Evolutionary conservation across 2,888 invertebrate species (phyloP), one percentile per base, ranked within the genome.

Genomic region (Drosophila pseudotalamancana): DNA sequence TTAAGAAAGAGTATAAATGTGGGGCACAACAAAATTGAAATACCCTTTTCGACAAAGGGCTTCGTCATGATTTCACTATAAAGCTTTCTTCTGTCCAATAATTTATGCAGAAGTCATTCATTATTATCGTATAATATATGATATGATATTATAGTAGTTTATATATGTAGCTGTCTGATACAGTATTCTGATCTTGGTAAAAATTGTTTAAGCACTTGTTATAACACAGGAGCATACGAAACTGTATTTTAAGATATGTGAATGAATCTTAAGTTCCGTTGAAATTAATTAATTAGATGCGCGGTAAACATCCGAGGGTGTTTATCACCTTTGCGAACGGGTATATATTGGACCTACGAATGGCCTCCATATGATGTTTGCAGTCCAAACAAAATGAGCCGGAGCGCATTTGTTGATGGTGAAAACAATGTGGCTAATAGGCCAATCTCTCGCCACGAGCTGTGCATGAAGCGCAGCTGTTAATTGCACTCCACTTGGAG

Each of bases 301-400:
- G 42, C 61, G 59, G 59, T 82, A 76, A 79, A 79, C 82, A 82
- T 82, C 73, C 63, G 67, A 64, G 35, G 39, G 12, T 60, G 49
- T 50, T 76, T 70, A 79, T 62, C 64, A 50, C 45, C 29, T 18
- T 37, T 42, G 25, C 55, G 50, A 51, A 35, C 16, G 23, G 46
- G 11, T 43, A 43, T n/a, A 29, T 4, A 18, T n/a, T 29, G 40
- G 40, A 25, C 11, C 18, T 19, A 8, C n/a, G n/a, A n/a, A n/a
- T 43, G 8, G 29, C 21, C 34, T n/a, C 32, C 23, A 8, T 35
- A 18, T 29, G 31, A 56, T 56, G 39, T 56, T 55, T 57, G 55
- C 57, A 35, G 12, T 5, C 12, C 48, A 16, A 48, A 18, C 34
- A 48, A 48, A 48, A 9, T 16, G 34, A 3, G 6, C 21, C 21